These are phyloP conservation scores for Cerceris ruficornis DNA, from an alignment of 2,888 invertebrate species.

Conservation along the genomic window DNA sequence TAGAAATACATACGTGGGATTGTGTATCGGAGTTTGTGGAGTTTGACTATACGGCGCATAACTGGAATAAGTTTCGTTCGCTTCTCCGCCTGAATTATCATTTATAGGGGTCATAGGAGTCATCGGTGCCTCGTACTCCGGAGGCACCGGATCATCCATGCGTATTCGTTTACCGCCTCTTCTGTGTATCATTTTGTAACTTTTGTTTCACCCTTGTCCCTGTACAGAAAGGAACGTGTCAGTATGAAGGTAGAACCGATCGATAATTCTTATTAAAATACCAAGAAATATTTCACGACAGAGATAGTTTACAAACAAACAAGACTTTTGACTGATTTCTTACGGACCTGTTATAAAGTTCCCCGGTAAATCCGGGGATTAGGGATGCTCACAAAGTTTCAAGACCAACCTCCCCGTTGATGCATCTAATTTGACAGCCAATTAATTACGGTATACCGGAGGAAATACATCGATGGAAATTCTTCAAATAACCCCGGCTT, in stretches of 20 bases:
- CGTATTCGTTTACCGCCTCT: slow-evolving; percentile 94
- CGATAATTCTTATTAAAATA: not conserved
- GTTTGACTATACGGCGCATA: slow-evolving; percentile 81
- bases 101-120: slow-evolving; percentile 84
- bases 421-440: slow-evolving; percentile 24
- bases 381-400: slow-evolving; percentile 11
- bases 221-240: not conserved
- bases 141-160: slow-evolving; percentile 93
- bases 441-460: slow-evolving; percentile 6
- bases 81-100: slow-evolving; percentile 83
- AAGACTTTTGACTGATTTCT: slow-evolving; percentile 2
- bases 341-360: slow-evolving; percentile 35
- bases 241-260: not conserved
- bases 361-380: slow-evolving; percentile 30
- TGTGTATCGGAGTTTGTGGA: slow-evolving; percentile 78
- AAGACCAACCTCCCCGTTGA: slow-evolving; percentile 13
- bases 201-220: slow-evolving; percentile 8
- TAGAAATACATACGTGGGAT: slow-evolving; percentile 73
- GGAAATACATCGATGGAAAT: slow-evolving; percentile 25
- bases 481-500: slow-evolving; percentile 38
- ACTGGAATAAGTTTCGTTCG: slow-evolving; percentile 80
- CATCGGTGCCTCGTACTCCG: slow-evolving; percentile 91
- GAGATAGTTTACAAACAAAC: slow-evolving; percentile 25
- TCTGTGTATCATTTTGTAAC: slow-evolving; percentile 86
- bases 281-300: slow-evolving; percentile 11